These are phyloP conservation scores for Otolemur garnettii DNA, from an alignment of 2,113 vertebrate species.

Conservation along the genomic window DNA sequence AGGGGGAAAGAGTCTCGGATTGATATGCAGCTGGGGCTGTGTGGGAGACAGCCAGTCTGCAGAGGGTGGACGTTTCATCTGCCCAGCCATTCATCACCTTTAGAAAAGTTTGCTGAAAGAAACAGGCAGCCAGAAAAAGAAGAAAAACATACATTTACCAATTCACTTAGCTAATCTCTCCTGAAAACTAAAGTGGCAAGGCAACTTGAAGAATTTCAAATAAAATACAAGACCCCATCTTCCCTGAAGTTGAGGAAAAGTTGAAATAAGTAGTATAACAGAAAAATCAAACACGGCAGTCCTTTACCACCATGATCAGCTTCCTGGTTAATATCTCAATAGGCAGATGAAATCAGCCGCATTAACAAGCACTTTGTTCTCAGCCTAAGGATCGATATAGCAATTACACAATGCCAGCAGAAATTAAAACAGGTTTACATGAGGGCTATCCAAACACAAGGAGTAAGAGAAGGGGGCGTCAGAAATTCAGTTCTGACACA, in stretches of 20 bases:
- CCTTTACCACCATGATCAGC: constrained; percentile 38
- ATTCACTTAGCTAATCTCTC: constrained; percentile 66
- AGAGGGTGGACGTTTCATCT: constrained; percentile 81
- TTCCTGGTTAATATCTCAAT: constrained; percentile 34
- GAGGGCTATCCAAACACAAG: neutral
- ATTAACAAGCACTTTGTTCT: constrained; percentile 39
- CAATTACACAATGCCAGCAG: neutral
- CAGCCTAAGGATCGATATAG: neutral
- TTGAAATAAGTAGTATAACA: neutral
- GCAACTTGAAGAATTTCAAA: constrained; percentile 45
- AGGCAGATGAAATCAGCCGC: neutral
- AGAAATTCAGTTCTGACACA: neutral
- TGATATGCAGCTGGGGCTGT: constrained; percentile 64
- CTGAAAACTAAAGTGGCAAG: constrained; percentile 54
- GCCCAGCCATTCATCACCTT: constrained; percentile 81
- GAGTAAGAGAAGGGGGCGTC: neutral
- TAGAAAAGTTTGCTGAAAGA: constrained; percentile 80
- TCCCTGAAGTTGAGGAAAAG: neutral
- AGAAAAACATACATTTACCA: constrained; percentile 70
- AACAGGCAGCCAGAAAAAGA: constrained; percentile 58
- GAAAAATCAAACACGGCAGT: neutral
- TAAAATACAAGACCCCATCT: constrained; percentile 49
- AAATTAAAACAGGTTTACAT: constrained; percentile 7
- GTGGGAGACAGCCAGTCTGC: constrained; percentile 69
- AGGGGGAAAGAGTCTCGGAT: constrained; percentile 41